Percentiles rank a stretch among this genome's conserved stretches.
Conservation (phyloP, 2,113 vertebrate species). For the Eupsittula cactorum region DNA sequence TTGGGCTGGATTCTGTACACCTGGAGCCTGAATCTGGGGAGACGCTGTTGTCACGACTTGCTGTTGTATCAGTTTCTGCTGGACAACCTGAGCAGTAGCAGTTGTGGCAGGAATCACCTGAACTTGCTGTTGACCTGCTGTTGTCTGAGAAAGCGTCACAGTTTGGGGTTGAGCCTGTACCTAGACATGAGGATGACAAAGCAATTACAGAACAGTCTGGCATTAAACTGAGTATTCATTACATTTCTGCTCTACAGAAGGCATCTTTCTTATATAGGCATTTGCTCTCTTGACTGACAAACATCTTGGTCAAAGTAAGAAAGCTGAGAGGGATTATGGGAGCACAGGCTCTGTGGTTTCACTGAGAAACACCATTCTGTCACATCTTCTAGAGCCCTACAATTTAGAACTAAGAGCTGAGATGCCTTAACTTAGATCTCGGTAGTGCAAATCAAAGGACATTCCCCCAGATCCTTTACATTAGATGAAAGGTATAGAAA, state of each 20-base stretch:
- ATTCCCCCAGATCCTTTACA: background rate
- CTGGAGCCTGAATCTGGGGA: slow-evolving; percentile 83
- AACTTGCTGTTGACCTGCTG: slow-evolving; percentile 79
- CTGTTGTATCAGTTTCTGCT: slow-evolving; percentile 88
- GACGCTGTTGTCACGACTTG: slow-evolving; percentile 82
- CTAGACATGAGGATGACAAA: slow-evolving; percentile 45
- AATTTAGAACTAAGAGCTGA: background rate
- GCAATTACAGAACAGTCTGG: background rate
- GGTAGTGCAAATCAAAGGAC: background rate
- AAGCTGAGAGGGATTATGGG: background rate
- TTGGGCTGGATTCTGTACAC: slow-evolving; percentile 84
- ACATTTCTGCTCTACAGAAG: background rate
- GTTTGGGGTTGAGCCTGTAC: slow-evolving; percentile 84
- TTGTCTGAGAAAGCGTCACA: slow-evolving; percentile 82
- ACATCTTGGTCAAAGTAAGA: background rate
- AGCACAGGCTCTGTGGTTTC: background rate
- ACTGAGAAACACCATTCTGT: background rate
- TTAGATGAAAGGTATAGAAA: background rate
- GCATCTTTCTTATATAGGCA: background rate
- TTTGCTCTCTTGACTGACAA: background rate
- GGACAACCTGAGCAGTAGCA: slow-evolving; percentile 80
- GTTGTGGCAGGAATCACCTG: slow-evolving; percentile 86
- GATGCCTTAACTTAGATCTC: background rate
- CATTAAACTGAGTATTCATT: background rate
- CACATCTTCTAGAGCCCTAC: background rate